phyloP scores from a whole-genome alignment of 2,797 vertebrate genomes.

The Argyrosomus regius region DNA sequence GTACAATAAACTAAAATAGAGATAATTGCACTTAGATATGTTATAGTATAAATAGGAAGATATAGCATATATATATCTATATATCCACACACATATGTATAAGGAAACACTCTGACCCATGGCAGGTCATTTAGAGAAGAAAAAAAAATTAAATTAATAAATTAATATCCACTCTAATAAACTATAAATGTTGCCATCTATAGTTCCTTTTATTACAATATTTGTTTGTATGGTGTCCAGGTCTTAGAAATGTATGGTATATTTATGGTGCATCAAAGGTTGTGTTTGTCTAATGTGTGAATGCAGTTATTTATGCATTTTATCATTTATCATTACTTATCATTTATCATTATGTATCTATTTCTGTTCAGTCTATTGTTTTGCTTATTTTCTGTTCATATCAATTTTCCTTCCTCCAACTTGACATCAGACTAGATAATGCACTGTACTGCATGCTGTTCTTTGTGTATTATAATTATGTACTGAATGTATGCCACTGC shows the following conservation, averaged over 20 bases:
- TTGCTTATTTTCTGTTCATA: conserved; percentile 15
- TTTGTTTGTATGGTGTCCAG: too few species aligned
- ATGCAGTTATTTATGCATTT: conserved; percentile 35
- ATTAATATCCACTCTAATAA: too few species aligned
- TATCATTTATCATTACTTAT: conserved; percentile 39
- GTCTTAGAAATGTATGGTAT: background rate
- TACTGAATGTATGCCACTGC: background rate
- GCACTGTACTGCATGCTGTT: background rate
- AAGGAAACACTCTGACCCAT: too few species aligned
- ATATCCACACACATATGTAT: too few species aligned
- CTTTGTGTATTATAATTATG: background rate
- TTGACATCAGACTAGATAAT: conserved; percentile 1
- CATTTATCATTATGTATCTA: conserved; percentile 44
- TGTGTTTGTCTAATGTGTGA: conserved; percentile 15
- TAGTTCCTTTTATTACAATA: too few species aligned
- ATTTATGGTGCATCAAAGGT: conserved; percentile 21
- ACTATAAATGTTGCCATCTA: too few species aligned
- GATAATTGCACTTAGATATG: too few species aligned
- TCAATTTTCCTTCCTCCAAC: conserved; percentile 5
- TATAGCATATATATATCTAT: too few species aligned
- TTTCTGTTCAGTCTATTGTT: conserved; percentile 37
- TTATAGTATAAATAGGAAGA: too few species aligned
- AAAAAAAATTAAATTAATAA: too few species aligned
- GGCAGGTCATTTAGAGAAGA: too few species aligned
- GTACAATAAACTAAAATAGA: too few species aligned